phyloP scores from a whole-genome alignment of 2,797 vertebrate species.

The Etheostoma perlongum region DNA sequence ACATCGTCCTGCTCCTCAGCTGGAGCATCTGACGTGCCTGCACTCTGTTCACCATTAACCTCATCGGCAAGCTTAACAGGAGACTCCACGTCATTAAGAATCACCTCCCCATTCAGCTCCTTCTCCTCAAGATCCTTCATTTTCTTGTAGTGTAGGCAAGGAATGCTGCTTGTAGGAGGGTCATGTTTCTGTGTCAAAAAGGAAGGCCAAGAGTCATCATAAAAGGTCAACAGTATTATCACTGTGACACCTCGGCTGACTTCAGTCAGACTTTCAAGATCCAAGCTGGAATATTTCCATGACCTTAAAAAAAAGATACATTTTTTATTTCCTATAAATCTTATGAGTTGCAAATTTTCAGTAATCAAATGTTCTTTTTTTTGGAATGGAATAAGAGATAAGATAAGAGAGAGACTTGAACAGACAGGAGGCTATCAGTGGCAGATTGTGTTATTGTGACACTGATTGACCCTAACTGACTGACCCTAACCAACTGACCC shows the following conservation, averaged over 20 bases:
- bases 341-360: not conserved
- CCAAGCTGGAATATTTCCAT: not conserved
- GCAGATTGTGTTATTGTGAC: not conserved
- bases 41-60: conserved; percentile 61
- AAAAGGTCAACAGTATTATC: not conserved
- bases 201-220: not conserved
- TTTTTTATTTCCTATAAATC: too few species aligned
- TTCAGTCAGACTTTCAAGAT: not conserved
- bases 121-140: conserved; percentile 96
- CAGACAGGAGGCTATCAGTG: not conserved
- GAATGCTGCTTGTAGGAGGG: conserved; percentile 97
- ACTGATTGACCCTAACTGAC: not conserved
- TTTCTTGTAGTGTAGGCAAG: conserved; percentile 98
- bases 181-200: conserved; percentile 93
- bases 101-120: conserved; percentile 91
- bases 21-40: conserved; percentile 81
- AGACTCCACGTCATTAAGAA: conserved; percentile 81
- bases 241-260: not conserved
- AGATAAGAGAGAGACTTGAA: not conserved
- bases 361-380: too few species aligned
- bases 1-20: conserved; percentile 76
- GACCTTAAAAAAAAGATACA: too few species aligned
- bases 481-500: too few species aligned
- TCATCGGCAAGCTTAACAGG: conserved; percentile 82
- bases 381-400: too few species aligned